Percentiles rank a stretch among this genome's conserved stretches.
Evolutionary conservation across 2,888 invertebrate species (phyloP).

Genomic region (Apomyelois bistriatella): DNA sequence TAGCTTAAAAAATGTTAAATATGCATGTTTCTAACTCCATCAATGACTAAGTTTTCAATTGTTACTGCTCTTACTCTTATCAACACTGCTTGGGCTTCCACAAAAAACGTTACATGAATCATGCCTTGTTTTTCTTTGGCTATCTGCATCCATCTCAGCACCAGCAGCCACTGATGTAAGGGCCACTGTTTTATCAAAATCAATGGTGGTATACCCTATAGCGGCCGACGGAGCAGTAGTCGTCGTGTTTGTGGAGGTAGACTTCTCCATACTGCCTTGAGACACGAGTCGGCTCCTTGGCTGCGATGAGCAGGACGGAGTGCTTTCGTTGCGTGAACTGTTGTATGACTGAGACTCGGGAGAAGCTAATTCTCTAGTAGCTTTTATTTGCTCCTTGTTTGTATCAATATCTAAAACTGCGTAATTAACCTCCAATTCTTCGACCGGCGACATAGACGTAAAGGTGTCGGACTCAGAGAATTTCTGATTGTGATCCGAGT

Average conservation of each 20-base stretch:
- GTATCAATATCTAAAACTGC: conserved; percentile 88
- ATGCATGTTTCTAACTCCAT: too few species aligned
- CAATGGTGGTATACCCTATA: conserved; percentile 93
- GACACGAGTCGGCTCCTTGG: conserved; percentile 51
- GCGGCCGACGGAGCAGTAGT: conserved; percentile 80
- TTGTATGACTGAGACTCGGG: conserved; percentile 54
- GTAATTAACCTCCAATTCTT: conserved; percentile 83
- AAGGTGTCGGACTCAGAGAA: conserved; percentile 68
- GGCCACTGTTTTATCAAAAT: conserved; percentile 96
- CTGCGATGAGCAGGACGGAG: conserved; percentile 49
- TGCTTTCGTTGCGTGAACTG: conserved; percentile 55
- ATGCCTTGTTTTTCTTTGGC: conserved; percentile 89
- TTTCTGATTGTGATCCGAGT: conserved; percentile 49
- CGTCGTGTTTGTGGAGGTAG: conserved; percentile 28
- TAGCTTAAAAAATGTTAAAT: too few species aligned
- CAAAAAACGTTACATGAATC: conserved; percentile 85
- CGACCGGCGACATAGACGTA: conserved; percentile 62
- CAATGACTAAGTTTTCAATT: conserved; percentile 15
- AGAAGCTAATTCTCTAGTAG: conserved; percentile 42
- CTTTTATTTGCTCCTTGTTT: conserved; percentile 57
- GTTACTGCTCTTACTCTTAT: conserved; percentile 40
- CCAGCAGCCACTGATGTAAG: conserved; percentile 88
- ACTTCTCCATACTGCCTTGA: conserved; percentile 57
- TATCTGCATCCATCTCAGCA: conserved; percentile 84
- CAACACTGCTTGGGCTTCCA: conserved; percentile 57